These are phyloP conservation scores for Oriolus oriolus DNA, from an alignment of 2,113 vertebrate genomes.

Conservation along the genomic window DNA sequence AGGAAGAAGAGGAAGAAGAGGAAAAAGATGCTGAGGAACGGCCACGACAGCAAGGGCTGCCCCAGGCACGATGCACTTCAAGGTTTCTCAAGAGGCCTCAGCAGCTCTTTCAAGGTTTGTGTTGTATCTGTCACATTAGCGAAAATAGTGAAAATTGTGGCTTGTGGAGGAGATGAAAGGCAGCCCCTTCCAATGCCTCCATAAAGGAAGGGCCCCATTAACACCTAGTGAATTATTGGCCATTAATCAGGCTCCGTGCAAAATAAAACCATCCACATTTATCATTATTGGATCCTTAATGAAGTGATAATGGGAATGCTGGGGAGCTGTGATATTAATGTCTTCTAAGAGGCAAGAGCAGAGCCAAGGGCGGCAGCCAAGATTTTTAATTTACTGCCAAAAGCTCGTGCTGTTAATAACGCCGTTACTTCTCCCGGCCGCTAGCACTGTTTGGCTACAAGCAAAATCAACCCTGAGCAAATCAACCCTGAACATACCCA, in stretches of 20 bases:
- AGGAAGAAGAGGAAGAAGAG: neutral
- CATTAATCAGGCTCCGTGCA: slow-evolving; percentile 57
- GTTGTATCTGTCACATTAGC: slow-evolving; percentile 45
- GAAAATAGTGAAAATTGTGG: slow-evolving; percentile 9
- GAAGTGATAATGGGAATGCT: slow-evolving; percentile 71
- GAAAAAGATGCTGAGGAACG: neutral
- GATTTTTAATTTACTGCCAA: slow-evolving; percentile 67
- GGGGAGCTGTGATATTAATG: slow-evolving; percentile 70
- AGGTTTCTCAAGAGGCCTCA: neutral
- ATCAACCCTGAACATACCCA: neutral
- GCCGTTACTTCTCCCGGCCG: neutral
- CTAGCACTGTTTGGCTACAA: slow-evolving; percentile 4
- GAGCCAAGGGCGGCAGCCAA: slow-evolving; percentile 64
- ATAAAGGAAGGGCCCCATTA: slow-evolving; percentile 58
- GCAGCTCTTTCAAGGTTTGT: neutral
- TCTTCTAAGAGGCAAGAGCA: slow-evolving; percentile 60
- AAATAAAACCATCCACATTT: slow-evolving; percentile 64
- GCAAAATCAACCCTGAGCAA: no score
- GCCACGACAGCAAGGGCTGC: neutral
- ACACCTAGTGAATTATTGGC: slow-evolving; percentile 67
- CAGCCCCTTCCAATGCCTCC: slow-evolving; percentile 1
- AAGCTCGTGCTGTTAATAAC: slow-evolving; percentile 45
- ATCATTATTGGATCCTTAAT: slow-evolving; percentile 70
- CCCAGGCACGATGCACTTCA: neutral
- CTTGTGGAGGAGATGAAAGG: slow-evolving; percentile 45